These are phyloP conservation scores for Megaceryle torquata DNA, from an alignment of 2,113 vertebrate genomes.

Conservation along the genomic window DNA sequence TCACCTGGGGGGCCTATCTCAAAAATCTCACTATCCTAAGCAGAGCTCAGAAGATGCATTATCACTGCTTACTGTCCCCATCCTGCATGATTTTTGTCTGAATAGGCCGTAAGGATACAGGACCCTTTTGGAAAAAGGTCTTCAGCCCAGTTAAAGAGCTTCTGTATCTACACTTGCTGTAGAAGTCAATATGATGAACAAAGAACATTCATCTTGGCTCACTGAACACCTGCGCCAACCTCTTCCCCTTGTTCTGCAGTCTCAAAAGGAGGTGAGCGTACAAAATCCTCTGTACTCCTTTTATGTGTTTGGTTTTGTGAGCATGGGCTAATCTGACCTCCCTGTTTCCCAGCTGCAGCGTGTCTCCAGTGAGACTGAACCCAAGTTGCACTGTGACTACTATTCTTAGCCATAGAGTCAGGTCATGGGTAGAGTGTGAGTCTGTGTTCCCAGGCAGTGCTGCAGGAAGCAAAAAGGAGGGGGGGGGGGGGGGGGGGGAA, in stretches of 20 bases:
- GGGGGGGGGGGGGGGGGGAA: background rate
- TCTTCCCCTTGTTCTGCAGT: background rate
- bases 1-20: background rate
- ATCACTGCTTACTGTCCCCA: background rate
- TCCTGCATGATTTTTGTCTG: background rate
- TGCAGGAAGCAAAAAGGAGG: conserved; percentile 42
- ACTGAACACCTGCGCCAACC: background rate
- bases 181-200: background rate
- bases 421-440: conserved; percentile 68
- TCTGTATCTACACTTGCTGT: background rate
- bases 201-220: background rate
- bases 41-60: background rate
- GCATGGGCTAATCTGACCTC: conserved; percentile 5
- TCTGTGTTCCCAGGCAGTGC: conserved; percentile 70
- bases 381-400: conserved; percentile 43
- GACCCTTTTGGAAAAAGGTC: background rate
- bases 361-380: conserved; percentile 60
- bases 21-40: background rate
- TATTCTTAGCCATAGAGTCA: conserved; percentile 73
- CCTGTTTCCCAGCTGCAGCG: conserved; percentile 55
- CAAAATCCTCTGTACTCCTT: background rate
- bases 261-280: background rate
- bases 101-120: background rate
- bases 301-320: background rate
- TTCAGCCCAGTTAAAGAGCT: background rate